A percentile compares a stretch with the other conserved stretches of the same genome.
Evolutionary conservation across 2,888 invertebrate genomes (phyloP).

Genomic region (Seladonia tumulorum): DNA sequence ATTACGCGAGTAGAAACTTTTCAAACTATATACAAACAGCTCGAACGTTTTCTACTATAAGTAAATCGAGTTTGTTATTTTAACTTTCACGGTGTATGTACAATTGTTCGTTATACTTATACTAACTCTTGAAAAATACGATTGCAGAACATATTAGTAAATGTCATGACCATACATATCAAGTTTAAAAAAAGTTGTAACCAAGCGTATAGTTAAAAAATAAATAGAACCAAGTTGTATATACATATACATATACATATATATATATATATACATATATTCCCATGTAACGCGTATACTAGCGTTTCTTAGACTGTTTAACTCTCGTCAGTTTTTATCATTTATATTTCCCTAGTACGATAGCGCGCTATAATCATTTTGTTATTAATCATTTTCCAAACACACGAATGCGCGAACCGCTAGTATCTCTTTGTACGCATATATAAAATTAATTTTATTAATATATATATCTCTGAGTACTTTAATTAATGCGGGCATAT

Average conservation of each 20-base stretch:
- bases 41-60: conserved; percentile 36
- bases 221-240: conserved; percentile 19
- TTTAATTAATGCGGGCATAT: background rate
- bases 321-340: background rate
- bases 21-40: conserved; percentile 29
- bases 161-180: conserved; percentile 20
- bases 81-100: conserved; percentile 32
- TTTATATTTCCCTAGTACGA: conserved; percentile 8
- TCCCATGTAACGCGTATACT: background rate
- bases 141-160: conserved; percentile 15
- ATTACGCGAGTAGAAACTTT: conserved; percentile 15
- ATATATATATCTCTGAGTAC: background rate
- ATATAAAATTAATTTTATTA: too few species aligned
- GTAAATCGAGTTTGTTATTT: conserved; percentile 44
- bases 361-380: background rate
- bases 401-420: background rate
- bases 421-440: background rate
- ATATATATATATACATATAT: background rate
- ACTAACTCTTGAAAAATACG: conserved; percentile 23
- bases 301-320: background rate
- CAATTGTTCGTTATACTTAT: conserved; percentile 38
- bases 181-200: conserved; percentile 24
- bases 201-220: conserved; percentile 18
- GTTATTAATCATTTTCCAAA: conserved; percentile 7
- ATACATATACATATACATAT: background rate